These are phyloP conservation scores for Tuta absoluta DNA, from an alignment of 2,888 invertebrate genomes.

Conservation along the genomic window DNA sequence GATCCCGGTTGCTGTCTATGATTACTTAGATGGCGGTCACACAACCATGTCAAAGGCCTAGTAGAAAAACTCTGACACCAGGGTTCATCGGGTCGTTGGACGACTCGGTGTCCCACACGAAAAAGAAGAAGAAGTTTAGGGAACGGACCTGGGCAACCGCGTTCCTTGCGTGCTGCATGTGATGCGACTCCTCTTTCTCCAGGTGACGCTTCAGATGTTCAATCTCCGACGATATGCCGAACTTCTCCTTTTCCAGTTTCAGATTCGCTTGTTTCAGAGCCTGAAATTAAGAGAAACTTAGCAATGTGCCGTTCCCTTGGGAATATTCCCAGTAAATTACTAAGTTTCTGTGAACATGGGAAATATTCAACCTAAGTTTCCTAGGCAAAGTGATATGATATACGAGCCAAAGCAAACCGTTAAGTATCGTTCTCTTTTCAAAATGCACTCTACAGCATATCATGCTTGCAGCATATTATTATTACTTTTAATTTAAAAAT, in stretches of 20 bases:
- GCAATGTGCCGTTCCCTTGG: no score
- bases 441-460: no score
- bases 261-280: conserved; percentile 67
- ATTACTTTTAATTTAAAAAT: no score
- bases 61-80: not conserved
- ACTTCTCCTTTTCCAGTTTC: conserved; percentile 68
- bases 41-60: not conserved
- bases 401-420: no score
- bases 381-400: no score
- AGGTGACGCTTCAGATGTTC: conserved; percentile 67
- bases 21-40: not conserved
- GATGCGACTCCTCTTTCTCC: conserved; percentile 70
- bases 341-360: no score
- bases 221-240: conserved; percentile 60
- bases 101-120: not conserved
- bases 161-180: conserved; percentile 68
- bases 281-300: conserved; percentile 45
- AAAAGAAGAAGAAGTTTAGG: not conserved
- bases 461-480: no score
- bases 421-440: no score
- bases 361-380: no score
- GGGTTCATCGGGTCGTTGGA: not conserved
- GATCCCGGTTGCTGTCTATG: no score
- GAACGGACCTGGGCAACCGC: conserved; percentile 73
- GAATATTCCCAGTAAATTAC: no score